These are phyloP conservation scores for Siderastrea radians DNA, from an alignment of 92 coral and sea anemone species.

Conservation along the genomic window DNA sequence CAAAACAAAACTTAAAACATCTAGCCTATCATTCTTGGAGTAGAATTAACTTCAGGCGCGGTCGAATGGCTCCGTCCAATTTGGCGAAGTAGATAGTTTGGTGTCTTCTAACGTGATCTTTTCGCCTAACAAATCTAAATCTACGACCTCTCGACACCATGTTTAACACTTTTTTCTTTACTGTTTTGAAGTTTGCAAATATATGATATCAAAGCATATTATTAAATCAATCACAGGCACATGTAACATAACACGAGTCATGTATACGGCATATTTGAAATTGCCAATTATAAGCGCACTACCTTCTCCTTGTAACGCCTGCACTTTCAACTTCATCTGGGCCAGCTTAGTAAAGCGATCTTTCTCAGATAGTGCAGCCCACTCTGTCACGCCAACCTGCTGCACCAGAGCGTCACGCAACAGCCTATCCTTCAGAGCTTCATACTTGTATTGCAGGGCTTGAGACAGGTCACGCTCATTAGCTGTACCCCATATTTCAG, in stretches of 20 bases:
- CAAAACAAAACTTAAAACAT: too few species aligned
- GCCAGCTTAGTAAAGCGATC: slow-evolving; percentile 89
- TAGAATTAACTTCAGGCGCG: too few species aligned
- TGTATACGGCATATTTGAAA: neutral
- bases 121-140: too few species aligned
- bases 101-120: too few species aligned
- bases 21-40: too few species aligned
- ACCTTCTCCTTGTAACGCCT: slow-evolving; percentile 79
- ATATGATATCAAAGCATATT: too few species aligned
- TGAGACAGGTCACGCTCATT: slow-evolving; percentile 90
- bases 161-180: too few species aligned
- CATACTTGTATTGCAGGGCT: slow-evolving; percentile 95
- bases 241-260: neutral
- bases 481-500: slow-evolving; percentile 84
- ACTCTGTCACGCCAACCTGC: slow-evolving; percentile 92
- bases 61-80: too few species aligned
- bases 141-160: too few species aligned
- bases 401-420: slow-evolving; percentile 89
- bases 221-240: neutral
- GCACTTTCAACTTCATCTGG: slow-evolving; percentile 91
- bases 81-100: too few species aligned
- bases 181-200: too few species aligned
- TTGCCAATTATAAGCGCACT: neutral
- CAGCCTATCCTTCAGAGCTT: slow-evolving; percentile 93
- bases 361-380: slow-evolving; percentile 90